Base-by-base conservation (phyloP, 1,140 invertebrate species). In the Phymorhynchus buccinoides region DNA sequence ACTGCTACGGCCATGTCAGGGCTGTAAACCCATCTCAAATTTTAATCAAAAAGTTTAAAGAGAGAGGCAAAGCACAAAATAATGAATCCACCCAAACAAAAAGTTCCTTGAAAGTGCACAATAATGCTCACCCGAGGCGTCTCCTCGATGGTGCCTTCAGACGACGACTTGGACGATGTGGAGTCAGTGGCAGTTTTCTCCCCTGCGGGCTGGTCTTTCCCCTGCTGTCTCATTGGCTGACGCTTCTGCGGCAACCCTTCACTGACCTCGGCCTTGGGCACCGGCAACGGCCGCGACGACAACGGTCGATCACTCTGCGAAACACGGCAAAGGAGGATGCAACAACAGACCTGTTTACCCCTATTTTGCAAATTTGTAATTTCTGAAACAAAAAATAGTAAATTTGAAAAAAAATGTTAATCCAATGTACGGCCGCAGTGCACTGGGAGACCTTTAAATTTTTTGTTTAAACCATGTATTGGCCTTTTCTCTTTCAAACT, bases 211-310 rank as follows among this genome's bases (percentile, higher is more conserved):
- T 42, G 77, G 48, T 52, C 56, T 71, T 3, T 2, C 7, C 22
- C 56, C 44, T 80, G 66, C 68, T 44, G 41, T 30, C 27, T 32
- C 82, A 77, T 30, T 35, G 75, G 52, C 71, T 83, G 84, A 12
- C 82, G 52, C n/a, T 83, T 79, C 83, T 90, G 88, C 3, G 91
- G 91, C 16, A 90, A 81, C 6, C 90, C 89, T 35, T 86, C 80
- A 81, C 89, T 89, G 22, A 88, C 87, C n/a, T 88, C 87, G 3
- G 86, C 86, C 52, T 88, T 88, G 12, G 91, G 91, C 22, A 90
- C 87, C 27, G 91, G 91, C 52, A 92, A 81, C 0, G 91, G 91
- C 16, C 90, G 87, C 0, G 88, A 85, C 37, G 89, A 90, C 30
- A 88, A 41, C 18, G 81, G 81, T 1, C 41, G 41, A 16, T 83